These are phyloP conservation scores for Globia sparganii DNA, from an alignment of 2,888 invertebrate genomes.

Conservation along the genomic window DNA sequence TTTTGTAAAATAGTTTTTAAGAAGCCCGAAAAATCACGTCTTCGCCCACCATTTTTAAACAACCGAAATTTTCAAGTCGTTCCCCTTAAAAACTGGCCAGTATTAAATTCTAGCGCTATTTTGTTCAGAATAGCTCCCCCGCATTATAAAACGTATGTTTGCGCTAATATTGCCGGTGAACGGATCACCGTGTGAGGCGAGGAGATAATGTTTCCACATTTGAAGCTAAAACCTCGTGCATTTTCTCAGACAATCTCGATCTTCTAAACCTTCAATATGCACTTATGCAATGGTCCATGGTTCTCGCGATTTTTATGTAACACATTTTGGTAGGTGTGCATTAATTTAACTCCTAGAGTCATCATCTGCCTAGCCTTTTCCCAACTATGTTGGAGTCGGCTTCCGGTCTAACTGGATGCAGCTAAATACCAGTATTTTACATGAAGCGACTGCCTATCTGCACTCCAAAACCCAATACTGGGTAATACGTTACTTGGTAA, in stretches of 20 bases:
- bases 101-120: background rate
- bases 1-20: no score
- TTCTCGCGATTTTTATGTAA: background rate
- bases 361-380: no score
- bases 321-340: background rate
- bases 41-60: background rate
- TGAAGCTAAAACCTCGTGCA: constrained; percentile 10
- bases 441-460: no score
- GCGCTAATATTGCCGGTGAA: constrained; percentile 36
- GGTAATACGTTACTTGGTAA: no score
- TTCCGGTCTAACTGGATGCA: no score
- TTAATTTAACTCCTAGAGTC: background rate
- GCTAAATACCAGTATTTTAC: no score
- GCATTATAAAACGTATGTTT: constrained; percentile 49
- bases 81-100: no score
- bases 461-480: no score
- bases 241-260: constrained; percentile 8
- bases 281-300: background rate
- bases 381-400: no score
- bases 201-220: constrained; percentile 41
- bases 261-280: background rate
- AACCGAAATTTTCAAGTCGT: background rate
- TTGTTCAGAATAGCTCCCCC: constrained; percentile 41
- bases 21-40: background rate
- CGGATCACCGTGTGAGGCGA: constrained; percentile 52